Percentiles rank a stretch among this genome's conserved stretches.
Evolutionary conservation across 92 coral and sea anemone species (phyloP).

Genomic region (Pocillopora grandis): DNA sequence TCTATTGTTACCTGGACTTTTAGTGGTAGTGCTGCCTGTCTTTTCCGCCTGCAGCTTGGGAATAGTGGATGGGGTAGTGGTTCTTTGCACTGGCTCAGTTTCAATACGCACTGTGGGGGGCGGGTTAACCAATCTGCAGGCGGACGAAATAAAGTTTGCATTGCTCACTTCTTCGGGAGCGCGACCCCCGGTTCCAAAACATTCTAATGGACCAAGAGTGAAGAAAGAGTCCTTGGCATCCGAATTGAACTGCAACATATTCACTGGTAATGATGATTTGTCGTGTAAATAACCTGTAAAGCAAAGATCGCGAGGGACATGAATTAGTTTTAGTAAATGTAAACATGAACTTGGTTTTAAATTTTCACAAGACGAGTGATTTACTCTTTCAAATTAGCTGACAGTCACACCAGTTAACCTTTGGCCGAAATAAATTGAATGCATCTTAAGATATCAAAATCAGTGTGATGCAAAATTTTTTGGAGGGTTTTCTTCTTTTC

Average conservation of each 20-base stretch:
- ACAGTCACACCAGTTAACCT: too few relatives aligned
- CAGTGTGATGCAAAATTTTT: too few relatives aligned
- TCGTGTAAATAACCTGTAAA: slow-evolving; percentile 78
- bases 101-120: slow-evolving; percentile 55
- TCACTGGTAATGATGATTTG: slow-evolving; percentile 83
- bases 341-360: too few relatives aligned
- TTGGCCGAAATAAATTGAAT: too few relatives aligned
- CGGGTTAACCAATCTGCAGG: slow-evolving; percentile 71
- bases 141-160: slow-evolving; percentile 67
- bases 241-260: slow-evolving; percentile 68
- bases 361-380: too few relatives aligned
- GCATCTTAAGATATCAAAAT: too few relatives aligned
- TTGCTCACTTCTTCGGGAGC: slow-evolving; percentile 29
- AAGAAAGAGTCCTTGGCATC: slow-evolving; percentile 77
- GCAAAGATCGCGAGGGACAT: background rate
- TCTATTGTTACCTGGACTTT: slow-evolving; percentile 32
- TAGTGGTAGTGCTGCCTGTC: slow-evolving; percentile 7
- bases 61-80: slow-evolving; percentile 26
- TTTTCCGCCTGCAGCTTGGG: slow-evolving; percentile 3
- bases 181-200: slow-evolving; percentile 70
- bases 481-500: too few relatives aligned
- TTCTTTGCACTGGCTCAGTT: slow-evolving; percentile 13
- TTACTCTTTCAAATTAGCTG: too few relatives aligned
- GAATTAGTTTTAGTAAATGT: background rate
- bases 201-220: slow-evolving; percentile 92